A percentile compares a stretch with the other conserved stretches of the same genome.
These are phyloP conservation scores for Plotosus lineatus DNA, from an alignment of 2,113 vertebrate species.

Conservation along the genomic window DNA sequence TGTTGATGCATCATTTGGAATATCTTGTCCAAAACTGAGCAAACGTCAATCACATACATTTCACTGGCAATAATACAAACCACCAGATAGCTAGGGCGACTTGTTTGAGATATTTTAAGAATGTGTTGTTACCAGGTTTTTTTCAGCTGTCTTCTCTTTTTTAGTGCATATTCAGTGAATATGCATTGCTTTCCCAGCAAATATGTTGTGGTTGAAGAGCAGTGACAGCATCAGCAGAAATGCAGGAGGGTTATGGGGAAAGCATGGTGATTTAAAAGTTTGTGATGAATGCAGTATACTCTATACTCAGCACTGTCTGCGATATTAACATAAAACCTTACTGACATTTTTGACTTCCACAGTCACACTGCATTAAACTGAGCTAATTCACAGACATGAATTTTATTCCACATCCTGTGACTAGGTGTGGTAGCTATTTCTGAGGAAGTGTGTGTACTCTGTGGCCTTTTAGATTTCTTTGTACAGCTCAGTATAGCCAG, in stretches of 20 bases:
- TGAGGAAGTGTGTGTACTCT: not conserved
- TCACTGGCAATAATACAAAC: not conserved
- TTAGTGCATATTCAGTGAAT: slow-evolving; percentile 41
- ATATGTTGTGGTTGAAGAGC: slow-evolving; percentile 55
- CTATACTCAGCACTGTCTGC: slow-evolving; percentile 23
- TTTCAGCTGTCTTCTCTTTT: not conserved
- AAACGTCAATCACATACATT: not conserved
- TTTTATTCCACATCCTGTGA: slow-evolving; percentile 16
- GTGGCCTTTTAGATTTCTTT: not conserved
- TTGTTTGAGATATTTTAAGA: slow-evolving; percentile 21
- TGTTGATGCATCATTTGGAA: slow-evolving; percentile 40
- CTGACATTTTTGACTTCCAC: slow-evolving; percentile 22
- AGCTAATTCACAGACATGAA: slow-evolving; percentile 24
- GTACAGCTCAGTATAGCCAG: not conserved
- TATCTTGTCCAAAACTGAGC: slow-evolving; percentile 5
- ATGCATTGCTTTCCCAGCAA: slow-evolving; percentile 46
- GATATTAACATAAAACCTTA: slow-evolving; percentile 50
- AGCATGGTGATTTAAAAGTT: slow-evolving; percentile 59
- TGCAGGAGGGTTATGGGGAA: slow-evolving; percentile 51
- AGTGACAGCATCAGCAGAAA: slow-evolving; percentile 61
- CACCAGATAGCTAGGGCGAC: not conserved
- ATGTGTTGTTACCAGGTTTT: not conserved
- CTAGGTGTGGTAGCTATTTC: not conserved
- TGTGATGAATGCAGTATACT: slow-evolving; percentile 45
- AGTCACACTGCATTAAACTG: slow-evolving; percentile 8